Conservation (phyloP, 2,797 vertebrate species). For the Poeciliopsis gracilis region DNA sequence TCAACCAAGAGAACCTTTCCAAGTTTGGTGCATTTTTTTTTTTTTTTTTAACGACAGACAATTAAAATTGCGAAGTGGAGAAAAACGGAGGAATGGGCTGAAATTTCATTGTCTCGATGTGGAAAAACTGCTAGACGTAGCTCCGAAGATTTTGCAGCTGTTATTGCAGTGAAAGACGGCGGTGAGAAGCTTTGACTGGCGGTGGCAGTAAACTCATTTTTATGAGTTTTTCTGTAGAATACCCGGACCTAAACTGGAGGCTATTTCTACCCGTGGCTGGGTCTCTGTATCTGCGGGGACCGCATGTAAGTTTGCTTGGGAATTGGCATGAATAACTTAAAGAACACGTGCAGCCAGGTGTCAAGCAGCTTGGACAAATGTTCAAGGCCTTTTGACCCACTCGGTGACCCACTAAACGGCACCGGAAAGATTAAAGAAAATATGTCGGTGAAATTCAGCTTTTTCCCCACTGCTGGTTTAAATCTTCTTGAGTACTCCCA, state of each 20-base stretch:
- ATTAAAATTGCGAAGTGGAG: no score
- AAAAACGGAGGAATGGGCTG: no score
- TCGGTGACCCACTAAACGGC: conserved; percentile 38
- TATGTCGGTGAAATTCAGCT: conserved; percentile 12
- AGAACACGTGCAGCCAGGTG: neutral
- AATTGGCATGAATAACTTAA: neutral
- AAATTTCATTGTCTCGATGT: no score
- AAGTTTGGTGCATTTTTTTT: no score
- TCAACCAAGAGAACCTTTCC: neutral
- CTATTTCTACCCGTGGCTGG: neutral
- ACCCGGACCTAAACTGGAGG: neutral
- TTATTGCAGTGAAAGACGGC: no score
- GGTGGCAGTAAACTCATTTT: neutral
- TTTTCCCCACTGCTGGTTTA: neutral
- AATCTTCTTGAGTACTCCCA: neutral
- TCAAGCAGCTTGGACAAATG: neutral
- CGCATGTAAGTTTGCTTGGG: neutral
- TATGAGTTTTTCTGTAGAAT: neutral
- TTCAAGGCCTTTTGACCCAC: neutral
- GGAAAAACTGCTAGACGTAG: no score
- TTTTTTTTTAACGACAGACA: no score
- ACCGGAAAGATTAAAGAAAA: conserved; percentile 26
- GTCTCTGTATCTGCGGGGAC: neutral
- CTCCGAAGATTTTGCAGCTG: no score
- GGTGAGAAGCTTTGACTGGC: no score